Percentiles rank a stretch among this genome's conserved stretches.
These are phyloP conservation scores for Ophion slaviceki DNA, from an alignment of 2,888 invertebrate species.

Conservation along the genomic window DNA sequence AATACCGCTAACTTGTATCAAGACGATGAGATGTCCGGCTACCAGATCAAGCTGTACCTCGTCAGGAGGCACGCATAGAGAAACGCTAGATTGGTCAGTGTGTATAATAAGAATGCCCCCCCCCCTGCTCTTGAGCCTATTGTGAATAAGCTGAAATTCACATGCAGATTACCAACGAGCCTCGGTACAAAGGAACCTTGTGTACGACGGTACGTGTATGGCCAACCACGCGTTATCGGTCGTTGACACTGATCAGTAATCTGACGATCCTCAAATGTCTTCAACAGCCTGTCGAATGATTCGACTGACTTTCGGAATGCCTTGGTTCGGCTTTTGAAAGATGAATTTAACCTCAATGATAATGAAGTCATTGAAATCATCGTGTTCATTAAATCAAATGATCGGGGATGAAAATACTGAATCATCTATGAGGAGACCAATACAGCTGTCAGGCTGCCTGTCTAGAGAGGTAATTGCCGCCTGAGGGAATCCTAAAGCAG, in stretches of 20 bases:
- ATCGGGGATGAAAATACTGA: neutral
- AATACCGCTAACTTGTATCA: constrained; percentile 56
- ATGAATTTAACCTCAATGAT: neutral
- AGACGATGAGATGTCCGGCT: constrained; percentile 53
- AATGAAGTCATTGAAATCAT: neutral
- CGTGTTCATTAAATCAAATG: neutral
- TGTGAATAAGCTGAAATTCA: constrained; percentile 67
- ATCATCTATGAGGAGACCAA: neutral
- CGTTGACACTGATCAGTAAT: constrained; percentile 18
- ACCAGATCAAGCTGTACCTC: constrained; percentile 41
- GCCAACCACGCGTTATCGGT: constrained; percentile 23
- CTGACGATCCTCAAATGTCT: neutral
- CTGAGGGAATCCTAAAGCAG: neutral
- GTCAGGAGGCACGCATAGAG: constrained; percentile 62
- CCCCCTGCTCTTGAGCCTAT: constrained; percentile 59
- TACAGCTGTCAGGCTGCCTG: neutral
- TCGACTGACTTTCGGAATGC: neutral
- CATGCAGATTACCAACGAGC: constrained; percentile 50
- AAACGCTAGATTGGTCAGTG: constrained; percentile 75
- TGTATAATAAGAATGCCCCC: constrained; percentile 37
- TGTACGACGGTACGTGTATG: neutral
- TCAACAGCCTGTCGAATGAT: constrained; percentile 23
- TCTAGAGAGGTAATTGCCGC: neutral
- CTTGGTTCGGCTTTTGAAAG: neutral
- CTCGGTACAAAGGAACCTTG: constrained; percentile 25